A percentile compares a stretch with the other conserved stretches of the same genome.
These are phyloP conservation scores for Horisme vitalbata DNA, from an alignment of 2,888 invertebrate species.

Conservation along the genomic window DNA sequence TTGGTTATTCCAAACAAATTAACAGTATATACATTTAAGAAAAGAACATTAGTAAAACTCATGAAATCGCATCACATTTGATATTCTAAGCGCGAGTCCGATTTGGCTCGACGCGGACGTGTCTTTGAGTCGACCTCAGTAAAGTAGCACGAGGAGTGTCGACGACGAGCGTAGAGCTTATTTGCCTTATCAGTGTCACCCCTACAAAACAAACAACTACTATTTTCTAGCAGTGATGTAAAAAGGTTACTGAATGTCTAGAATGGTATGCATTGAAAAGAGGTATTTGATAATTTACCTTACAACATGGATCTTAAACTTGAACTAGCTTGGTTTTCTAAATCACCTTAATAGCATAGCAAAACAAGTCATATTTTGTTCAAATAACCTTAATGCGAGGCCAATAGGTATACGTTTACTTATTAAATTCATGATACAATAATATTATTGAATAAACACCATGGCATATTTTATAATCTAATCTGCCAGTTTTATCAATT, in stretches of 20 bases:
- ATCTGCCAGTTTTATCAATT: too few species aligned
- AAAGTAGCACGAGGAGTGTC: constrained; percentile 49
- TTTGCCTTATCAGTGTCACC: background rate
- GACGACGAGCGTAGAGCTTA: constrained; percentile 27
- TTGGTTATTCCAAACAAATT: too few species aligned
- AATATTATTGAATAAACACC: too few species aligned
- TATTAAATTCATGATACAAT: too few species aligned
- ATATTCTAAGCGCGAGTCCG: constrained; percentile 44
- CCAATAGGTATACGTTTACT: too few species aligned
- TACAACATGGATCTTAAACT: too few species aligned
- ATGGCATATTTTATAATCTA: background rate
- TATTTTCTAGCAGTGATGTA: too few species aligned
- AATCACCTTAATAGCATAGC: constrained; percentile 52
- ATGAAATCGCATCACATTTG: constrained; percentile 31
- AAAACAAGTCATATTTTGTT: constrained; percentile 55
- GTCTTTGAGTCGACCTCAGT: constrained; percentile 41
- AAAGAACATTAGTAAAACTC: background rate
- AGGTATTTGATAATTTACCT: too few species aligned
- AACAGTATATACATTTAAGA: too few species aligned
- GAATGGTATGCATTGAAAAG: too few species aligned
- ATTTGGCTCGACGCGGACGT: constrained; percentile 41
- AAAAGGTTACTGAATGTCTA: too few species aligned
- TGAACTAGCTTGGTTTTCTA: too few species aligned
- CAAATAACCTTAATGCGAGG: constrained; percentile 53
- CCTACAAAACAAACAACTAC: background rate